Base-by-base conservation (phyloP, 1,140 invertebrate species). In the Himalopsyche phryganea region DNA sequence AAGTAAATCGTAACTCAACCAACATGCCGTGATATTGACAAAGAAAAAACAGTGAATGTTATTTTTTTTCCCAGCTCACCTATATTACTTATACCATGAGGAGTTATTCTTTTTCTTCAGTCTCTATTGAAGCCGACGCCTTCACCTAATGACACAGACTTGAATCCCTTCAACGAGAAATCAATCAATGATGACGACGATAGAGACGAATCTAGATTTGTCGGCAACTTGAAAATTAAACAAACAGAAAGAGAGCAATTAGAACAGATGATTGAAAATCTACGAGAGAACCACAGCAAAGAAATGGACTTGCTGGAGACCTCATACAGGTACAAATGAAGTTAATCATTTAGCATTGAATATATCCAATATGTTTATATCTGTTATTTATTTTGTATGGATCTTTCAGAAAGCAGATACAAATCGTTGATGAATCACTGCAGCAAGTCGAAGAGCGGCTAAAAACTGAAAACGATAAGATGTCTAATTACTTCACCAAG, bases 271-370 rank as follows among this genome's bases (percentile, higher is more conserved):
- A 71, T 77, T 9, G 69, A 71, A 15, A 76, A 72, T 0, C 57
- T 78, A 5, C 74, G 76, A 61, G 73, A 76, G 45, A 76, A 76
- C 62, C 75, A 78, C 36, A 74, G 75, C 46, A 78, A 74, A 56
- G 76, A 78, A 65, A 72, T 77, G 32, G 75, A 78, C 65, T 63
- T 77, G 19, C 75, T 78, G 73, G 75, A 78, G 63, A 74, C 67
- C 18, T 78, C 76, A 19, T 77, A 76, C 54, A 73, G 74, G 76
- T 76, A 66, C 23, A 28, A n/a, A n/a, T n/a, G n/a, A n/a, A n/a
- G n/a, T n/a, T n/a, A n/a, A n/a, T n/a, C n/a, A n/a, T n/a, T n/a
- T n/a, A n/a, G n/a, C n/a, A n/a, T n/a, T n/a, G n/a, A n/a, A n/a
- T n/a, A n/a, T n/a, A n/a, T n/a, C n/a, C n/a, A n/a, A n/a, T n/a